Base-by-base conservation (phyloP, 2,888 invertebrate genomes). In the Acleris cristana region DNA sequence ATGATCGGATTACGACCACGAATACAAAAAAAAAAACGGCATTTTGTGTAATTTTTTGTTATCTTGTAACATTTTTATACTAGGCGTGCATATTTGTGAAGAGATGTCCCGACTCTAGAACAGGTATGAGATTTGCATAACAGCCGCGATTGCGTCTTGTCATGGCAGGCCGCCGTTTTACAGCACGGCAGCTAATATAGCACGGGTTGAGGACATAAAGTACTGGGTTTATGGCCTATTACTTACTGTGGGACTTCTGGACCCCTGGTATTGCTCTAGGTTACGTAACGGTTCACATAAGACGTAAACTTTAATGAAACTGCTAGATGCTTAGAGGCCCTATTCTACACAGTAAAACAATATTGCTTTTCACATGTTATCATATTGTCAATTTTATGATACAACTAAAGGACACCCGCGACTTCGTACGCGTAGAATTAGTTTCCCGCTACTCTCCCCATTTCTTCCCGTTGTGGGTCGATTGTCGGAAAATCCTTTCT, bases 51-150 rank as follows among this genome's bases (percentile, higher is more conserved):
- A 18, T 64, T 14, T n/a, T 30, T 19, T 18, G 23, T 10, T n/a
- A 34, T 51, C 44, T 57, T 34, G 57, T 64, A 49, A 49, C 53
- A 65, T 55, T 66, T 61, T 57, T 19, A 51, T 66, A 61, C 61
- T 23, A 66, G 65, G 65, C 61, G 61, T 45, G 56, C 65, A 66
- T 56, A 62, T 40, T 56, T 49, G 45, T 19, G 40, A 66, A 45
- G 56, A 61, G 66, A 10, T 19, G 3, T 18, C 52, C 21, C 52
- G 14, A 44, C 56, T 26, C 64, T 64, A 64, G 52, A 53, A 7
- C 34, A 58, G 58, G 64, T 57, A 64, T 64, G 56, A 60, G 55
- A 65, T 65, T 61, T 60, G 60, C 65, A 65, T 65, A 64, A 56
- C 49, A 23, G 51, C 21, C 30, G 56, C 51, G 49, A 60, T 19